Evolutionary conservation across 2,888 invertebrate genomes (phyloP), one percentile per base, ranked within the genome.

Genomic region (Lasioglossum oenotherae): DNA sequence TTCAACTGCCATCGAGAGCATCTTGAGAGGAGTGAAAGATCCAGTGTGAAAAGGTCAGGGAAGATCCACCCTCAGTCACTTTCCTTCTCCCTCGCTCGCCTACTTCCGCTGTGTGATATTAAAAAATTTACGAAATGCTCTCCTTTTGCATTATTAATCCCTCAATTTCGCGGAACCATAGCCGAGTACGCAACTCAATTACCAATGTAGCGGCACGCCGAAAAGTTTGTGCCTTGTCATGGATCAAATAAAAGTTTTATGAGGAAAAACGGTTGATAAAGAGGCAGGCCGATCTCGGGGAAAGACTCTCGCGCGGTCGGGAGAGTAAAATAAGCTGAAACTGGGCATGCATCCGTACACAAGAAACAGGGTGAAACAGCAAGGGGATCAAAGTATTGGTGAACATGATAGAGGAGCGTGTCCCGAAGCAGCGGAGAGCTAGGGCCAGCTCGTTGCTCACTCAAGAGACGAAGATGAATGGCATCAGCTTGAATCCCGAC

Each of bases 401-500:
- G 91, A 88, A 92, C 92, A 92, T 91, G 91, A 91, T 91, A 91
- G 89, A 92, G 78, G 89, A 91, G 88, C 85, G 77, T 86, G 87
- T 84, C 80, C 44, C 83, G 86, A 76, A 88, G 81, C 75, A 60
- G 82, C 72, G 71, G 80, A 82, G 91, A 87, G 73, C 77, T 84
- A 67, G 80, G 86, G 73, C 80, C 80, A 78, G 84, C 84, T 85
- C 88, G 88, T 89, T 90, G 86, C 88, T 85, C 84, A 87, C 80
- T 87, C 87, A 78, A 53, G 77, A 87, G 93, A 93, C 92, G 93
- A 93, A 93, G 93, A 93, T 92, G 92, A 92, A 93, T 93, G 92
- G 87, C 87, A 89, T 86, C 84, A 82, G 82, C 90, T 92, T 80
- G 93, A 92, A 92, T 92, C 91, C 90, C 88, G 88, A 92, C 89